Base-by-base conservation (phyloP, 2,888 invertebrate species). In the Volucella bombylans region DNA sequence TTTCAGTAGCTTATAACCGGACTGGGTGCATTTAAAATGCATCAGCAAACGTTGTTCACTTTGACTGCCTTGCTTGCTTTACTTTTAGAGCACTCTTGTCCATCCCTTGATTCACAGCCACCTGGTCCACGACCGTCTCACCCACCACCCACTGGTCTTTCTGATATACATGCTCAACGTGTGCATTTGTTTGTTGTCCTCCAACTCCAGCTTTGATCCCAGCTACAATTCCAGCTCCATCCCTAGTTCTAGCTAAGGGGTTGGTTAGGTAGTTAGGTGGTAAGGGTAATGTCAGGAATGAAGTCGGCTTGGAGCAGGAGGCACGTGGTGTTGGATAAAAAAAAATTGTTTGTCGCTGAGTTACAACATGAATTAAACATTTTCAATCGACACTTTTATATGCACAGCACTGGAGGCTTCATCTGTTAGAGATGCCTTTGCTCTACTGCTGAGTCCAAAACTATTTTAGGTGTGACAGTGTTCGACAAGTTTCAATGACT, bases 11-110 rank as follows among this genome's bases (percentile, higher is more conserved):
- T 85, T 85, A 81, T 85, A 81, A 85, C 85, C 81, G 85, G 85
- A 85, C 85, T 80, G 85, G 85, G 85, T 85, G 85, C 85, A 85
- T 85, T 85, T 85, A 85, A 85, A 85, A 85, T 85, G 85, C 85
- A 85, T 85, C 85, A 85, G 85, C 85, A 85, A 85, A 81, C 85
- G 81, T 85, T 85, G 85, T 85, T 85, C 85, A 85, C 85, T 85
- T 85, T 38, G 74, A 41, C 67, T 59, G 65, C 67, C 68, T 52
- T 72, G 82, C 65, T 61, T 55, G 65, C 82, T 52, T 55, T 18
- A 50, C 55, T 39, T 38, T 49, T 10, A 6, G 23, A 23, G 23
- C 43, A 9, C 14, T 12, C 8, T 14, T 10, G 23, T 12, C 18
- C 15, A 18, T 9, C 31, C 23, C 23, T 4, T 23, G 23, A 4